Conservation (phyloP, 2,797 vertebrate genomes). For the Thunnus albacares region DNA sequence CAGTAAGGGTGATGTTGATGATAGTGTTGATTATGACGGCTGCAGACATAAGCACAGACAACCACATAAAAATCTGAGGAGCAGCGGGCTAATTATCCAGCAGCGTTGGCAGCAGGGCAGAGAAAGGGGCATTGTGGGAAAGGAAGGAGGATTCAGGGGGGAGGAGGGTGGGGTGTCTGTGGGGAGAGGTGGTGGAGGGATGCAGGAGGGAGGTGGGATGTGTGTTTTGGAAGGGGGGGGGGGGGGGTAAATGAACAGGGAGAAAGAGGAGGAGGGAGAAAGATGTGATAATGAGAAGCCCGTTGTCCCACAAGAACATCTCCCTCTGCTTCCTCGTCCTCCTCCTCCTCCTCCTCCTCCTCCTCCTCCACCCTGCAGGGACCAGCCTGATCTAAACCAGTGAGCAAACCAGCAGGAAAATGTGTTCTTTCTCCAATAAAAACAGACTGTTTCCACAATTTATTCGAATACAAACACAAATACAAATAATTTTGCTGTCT, state of each 20-base stretch:
- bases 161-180: background rate
- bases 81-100: slow-evolving; percentile 66
- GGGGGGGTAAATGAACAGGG: background rate
- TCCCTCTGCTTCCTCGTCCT: slow-evolving; percentile 6
- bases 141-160: background rate
- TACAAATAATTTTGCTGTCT: too few relatives aligned
- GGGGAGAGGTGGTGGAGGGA: slow-evolving; percentile 5
- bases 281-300: slow-evolving; percentile 55
- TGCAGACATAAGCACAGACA: background rate
- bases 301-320: slow-evolving; percentile 44
- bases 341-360: slow-evolving; percentile 24
- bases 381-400: slow-evolving; percentile 13
- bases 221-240: slow-evolving; percentile 17
- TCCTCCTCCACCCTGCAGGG: slow-evolving; percentile 22
- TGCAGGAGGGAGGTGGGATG: slow-evolving; percentile 9
- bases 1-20: slow-evolving; percentile 9
- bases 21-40: slow-evolving; percentile 22
- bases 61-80: slow-evolving; percentile 17
- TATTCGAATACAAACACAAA: too few relatives aligned
- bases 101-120: slow-evolving; percentile 49
- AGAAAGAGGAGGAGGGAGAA: background rate
- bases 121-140: slow-evolving; percentile 45
- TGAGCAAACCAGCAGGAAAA: background rate
- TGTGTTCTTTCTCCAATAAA: background rate
- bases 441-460: too few relatives aligned